phyloP scores from a whole-genome alignment of 1,140 invertebrate genomes.

The Sinella curviseta region DNA sequence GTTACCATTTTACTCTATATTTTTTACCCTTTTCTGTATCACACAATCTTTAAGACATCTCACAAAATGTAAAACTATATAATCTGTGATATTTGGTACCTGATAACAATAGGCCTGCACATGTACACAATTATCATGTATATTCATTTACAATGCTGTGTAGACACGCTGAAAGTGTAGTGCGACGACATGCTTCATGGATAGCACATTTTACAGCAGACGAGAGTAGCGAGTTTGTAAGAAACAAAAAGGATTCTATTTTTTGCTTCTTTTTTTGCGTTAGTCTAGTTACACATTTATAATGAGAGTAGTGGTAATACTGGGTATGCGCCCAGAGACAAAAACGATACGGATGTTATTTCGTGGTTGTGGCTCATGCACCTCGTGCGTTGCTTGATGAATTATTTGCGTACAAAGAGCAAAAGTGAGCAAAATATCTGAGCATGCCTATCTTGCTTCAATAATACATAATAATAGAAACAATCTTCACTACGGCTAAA shows the following conservation, averaged over 20 bases:
- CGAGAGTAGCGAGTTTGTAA: too few species aligned
- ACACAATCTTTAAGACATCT: neutral
- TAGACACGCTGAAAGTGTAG: too few species aligned
- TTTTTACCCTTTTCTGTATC: neutral
- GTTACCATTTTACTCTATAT: constrained; percentile 10
- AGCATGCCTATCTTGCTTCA: neutral
- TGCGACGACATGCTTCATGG: neutral
- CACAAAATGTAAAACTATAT: neutral
- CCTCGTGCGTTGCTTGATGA: constrained; percentile 3
- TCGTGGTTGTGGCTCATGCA: constrained; percentile 2
- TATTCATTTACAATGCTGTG: neutral
- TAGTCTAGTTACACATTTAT: neutral
- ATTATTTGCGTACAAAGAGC: neutral
- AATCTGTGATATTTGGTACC: too few species aligned
- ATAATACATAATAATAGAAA: neutral
- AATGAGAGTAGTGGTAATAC: too few species aligned
- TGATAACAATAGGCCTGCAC: too few species aligned
- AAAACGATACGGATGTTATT: constrained; percentile 2
- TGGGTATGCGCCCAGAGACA: neutral
- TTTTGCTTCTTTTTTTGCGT: neutral
- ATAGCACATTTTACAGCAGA: neutral
- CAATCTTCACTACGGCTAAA: neutral
- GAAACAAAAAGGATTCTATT: neutral
- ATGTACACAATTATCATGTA: neutral
- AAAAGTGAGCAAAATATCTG: too few species aligned